phyloP scores from a whole-genome alignment of 2,888 invertebrate genomes.

The Anorthoa munda region DNA sequence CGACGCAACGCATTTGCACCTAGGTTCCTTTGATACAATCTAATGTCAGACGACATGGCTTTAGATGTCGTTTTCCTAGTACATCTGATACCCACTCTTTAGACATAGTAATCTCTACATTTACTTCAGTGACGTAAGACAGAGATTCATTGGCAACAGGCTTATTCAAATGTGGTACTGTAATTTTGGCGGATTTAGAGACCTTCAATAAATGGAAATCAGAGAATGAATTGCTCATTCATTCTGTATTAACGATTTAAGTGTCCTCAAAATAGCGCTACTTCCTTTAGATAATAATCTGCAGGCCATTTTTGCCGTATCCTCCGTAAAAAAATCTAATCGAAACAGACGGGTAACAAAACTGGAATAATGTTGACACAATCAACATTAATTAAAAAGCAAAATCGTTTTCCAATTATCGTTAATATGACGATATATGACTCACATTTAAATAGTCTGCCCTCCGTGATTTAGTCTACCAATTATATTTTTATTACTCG shows the following conservation, averaged over 20 bases:
- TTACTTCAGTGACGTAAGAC: slow-evolving; percentile 20
- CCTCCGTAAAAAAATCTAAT: not conserved
- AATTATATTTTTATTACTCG: slow-evolving; percentile 65
- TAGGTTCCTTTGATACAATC: slow-evolving; percentile 20
- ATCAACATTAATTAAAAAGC: slow-evolving; percentile 47
- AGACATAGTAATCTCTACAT: slow-evolving; percentile 21
- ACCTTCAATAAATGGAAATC: slow-evolving; percentile 52
- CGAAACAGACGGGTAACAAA: not conserved
- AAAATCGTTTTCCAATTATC: slow-evolving; percentile 46
- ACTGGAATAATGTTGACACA: slow-evolving; percentile 38
- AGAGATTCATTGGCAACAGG: slow-evolving; percentile 36
- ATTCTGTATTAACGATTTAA: slow-evolving; percentile 45
- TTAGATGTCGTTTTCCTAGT: slow-evolving; percentile 5
- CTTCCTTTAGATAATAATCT: slow-evolving; percentile 5
- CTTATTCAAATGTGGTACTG: slow-evolving; percentile 53
- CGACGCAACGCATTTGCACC: not conserved
- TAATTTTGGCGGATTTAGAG: slow-evolving; percentile 43
- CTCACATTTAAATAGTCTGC: slow-evolving; percentile 47
- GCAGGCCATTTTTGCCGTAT: not conserved
- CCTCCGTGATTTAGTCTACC: slow-evolving; percentile 57
- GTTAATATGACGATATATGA: slow-evolving; percentile 52
- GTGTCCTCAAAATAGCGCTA: slow-evolving; percentile 13
- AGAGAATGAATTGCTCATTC: slow-evolving; percentile 43
- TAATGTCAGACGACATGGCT: slow-evolving; percentile 3
- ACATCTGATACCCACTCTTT: slow-evolving; percentile 18